phyloP scores from a whole-genome alignment of 2,888 invertebrate genomes.

The Parelbella ahira region DNA sequence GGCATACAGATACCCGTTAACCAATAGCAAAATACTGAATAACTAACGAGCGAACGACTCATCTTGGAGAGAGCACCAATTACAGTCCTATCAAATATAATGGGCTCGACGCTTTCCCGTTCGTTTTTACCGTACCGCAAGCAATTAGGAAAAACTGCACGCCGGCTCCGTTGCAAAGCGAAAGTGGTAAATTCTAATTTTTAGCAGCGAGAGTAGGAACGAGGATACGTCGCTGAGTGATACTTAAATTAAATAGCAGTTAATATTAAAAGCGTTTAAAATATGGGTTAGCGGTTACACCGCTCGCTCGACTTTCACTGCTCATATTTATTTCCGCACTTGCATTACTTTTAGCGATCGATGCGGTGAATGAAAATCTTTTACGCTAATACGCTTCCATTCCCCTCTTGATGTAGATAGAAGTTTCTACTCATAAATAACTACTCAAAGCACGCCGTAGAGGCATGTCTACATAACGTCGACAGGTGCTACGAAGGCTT shows the following conservation, averaged over 20 bases:
- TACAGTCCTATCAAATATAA: constrained; percentile 47
- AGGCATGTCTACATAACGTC: constrained; percentile 7
- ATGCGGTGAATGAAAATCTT: constrained; percentile 9
- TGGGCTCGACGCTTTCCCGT: constrained; percentile 28
- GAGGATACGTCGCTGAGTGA: constrained; percentile 20
- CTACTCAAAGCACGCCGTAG: too few relatives aligned
- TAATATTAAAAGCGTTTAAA: constrained; percentile 21
- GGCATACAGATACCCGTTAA: constrained; percentile 22
- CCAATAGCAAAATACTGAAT: constrained; percentile 26
- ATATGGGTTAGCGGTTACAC: constrained; percentile 21
- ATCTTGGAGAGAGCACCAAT: constrained; percentile 46
- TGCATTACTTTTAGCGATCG: constrained; percentile 16
- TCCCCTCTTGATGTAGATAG: constrained; percentile 15
- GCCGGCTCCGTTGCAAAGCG: constrained; percentile 20
- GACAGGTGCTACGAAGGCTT: constrained; percentile 17
- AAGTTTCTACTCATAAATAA: too few relatives aligned
- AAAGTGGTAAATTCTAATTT: constrained; percentile 25
- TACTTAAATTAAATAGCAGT: constrained; percentile 24
- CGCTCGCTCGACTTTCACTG: constrained; percentile 12
- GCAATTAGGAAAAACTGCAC: constrained; percentile 26
- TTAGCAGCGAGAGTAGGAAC: constrained; percentile 17
- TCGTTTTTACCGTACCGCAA: constrained; percentile 22
- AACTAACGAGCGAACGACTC: constrained; percentile 33
- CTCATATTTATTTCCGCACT: constrained; percentile 14
- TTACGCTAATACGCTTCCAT: constrained; percentile 7